Evolutionary conservation across 2,113 vertebrate species (phyloP).

Genomic region (Mirounga angustirostris): DNA sequence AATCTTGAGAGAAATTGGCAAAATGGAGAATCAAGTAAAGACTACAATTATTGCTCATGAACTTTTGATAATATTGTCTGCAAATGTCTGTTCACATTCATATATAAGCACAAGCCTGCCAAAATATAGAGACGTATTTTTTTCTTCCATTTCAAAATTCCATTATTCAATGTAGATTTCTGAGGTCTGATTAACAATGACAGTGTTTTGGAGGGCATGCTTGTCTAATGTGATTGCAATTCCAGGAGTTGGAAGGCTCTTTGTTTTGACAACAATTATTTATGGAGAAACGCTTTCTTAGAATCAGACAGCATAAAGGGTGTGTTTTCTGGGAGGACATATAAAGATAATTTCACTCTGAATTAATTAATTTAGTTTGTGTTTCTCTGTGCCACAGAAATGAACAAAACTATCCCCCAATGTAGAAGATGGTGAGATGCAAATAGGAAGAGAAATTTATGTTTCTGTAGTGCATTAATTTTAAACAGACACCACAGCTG

Average conservation of each 20-base stretch:
- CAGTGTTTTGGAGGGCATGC: not conserved
- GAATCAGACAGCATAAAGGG: not conserved
- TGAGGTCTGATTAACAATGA: slow-evolving; percentile 44
- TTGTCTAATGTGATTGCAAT: not conserved
- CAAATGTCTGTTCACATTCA: slow-evolving; percentile 35
- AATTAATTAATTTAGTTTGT: slow-evolving; percentile 21
- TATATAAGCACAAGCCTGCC: not conserved
- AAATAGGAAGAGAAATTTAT: not conserved
- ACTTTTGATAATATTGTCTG: slow-evolving; percentile 35
- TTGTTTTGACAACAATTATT: slow-evolving; percentile 44
- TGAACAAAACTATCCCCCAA: not conserved
- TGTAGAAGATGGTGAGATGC: not conserved
- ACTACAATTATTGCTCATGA: slow-evolving; percentile 60
- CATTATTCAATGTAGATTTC: not conserved
- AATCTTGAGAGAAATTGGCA: slow-evolving; percentile 74
- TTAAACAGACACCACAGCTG: not conserved
- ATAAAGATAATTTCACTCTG: not conserved
- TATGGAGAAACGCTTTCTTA: slow-evolving; percentile 25
- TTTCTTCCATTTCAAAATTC: slow-evolving; percentile 36
- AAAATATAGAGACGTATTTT: not conserved
- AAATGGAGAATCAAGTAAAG: slow-evolving; percentile 59
- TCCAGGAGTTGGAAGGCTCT: not conserved
- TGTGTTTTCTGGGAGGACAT: not conserved
- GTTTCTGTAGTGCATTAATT: not conserved
- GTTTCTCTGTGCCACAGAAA: not conserved